A percentile compares a stretch with the other conserved stretches of the same genome.
Conservation (phyloP, 1,140 invertebrate species). For the Euwallacea fornicatus region DNA sequence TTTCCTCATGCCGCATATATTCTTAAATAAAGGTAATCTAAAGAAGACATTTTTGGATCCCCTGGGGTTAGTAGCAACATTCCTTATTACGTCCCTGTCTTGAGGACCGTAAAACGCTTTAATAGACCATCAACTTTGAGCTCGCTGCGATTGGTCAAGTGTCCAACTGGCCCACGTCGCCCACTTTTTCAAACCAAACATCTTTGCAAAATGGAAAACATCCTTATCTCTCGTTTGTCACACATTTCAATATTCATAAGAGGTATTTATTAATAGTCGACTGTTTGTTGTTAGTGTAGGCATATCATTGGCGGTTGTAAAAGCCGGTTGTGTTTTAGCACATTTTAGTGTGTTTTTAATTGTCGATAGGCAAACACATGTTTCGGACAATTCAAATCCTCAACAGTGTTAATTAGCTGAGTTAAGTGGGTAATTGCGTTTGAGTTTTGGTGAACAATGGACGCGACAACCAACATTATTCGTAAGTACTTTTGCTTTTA, state of each 20-base stretch:
- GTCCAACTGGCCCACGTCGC: neutral
- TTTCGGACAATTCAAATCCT: neutral
- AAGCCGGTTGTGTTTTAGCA: slow-evolving; percentile 6
- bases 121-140: too few relatives aligned
- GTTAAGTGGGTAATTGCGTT: neutral
- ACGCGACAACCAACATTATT: slow-evolving; percentile 13
- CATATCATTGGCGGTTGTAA: slow-evolving; percentile 9
- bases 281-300: slow-evolving; percentile 15
- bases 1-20: too few relatives aligned
- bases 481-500: slow-evolving; percentile 2
- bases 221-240: slow-evolving; percentile 11
- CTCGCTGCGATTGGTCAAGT: too few relatives aligned
- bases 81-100: too few relatives aligned
- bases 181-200: neutral
- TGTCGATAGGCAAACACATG: slow-evolving; percentile 17
- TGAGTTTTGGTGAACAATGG: slow-evolving; percentile 1
- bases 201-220: slow-evolving; percentile 4
- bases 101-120: too few relatives aligned
- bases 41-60: too few relatives aligned
- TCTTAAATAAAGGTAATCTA: too few relatives aligned
- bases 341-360: slow-evolving; percentile 26
- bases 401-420: slow-evolving; percentile 14
- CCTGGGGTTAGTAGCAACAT: too few relatives aligned
- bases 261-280: slow-evolving; percentile 20
- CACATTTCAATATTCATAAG: slow-evolving; percentile 18